These are phyloP conservation scores for Melanostoma scalare DNA, from an alignment of 2,888 invertebrate species.

Conservation along the genomic window DNA sequence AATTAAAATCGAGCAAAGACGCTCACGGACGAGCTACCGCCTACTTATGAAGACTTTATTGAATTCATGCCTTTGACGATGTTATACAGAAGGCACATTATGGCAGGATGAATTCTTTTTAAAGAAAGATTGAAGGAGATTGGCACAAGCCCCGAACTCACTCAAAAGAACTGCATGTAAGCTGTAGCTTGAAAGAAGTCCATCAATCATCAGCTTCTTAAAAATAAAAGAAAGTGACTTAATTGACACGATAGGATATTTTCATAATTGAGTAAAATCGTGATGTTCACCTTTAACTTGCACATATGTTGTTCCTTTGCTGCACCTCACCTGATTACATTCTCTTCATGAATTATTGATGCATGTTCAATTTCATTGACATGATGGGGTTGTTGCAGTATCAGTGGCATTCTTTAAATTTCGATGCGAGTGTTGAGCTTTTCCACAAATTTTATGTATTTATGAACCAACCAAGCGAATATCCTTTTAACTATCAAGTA, in stretches of 20 bases:
- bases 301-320: slow-evolving; percentile 24
- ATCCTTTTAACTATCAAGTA: slow-evolving; percentile 12
- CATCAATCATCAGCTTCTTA: neutral
- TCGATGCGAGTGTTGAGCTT: neutral
- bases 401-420: neutral
- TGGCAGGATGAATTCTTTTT: too few relatives aligned
- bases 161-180: neutral
- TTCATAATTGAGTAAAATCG: neutral
- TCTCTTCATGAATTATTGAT: slow-evolving; percentile 49
- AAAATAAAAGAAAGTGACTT: neutral
- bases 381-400: neutral
- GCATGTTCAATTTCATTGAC: slow-evolving; percentile 27
- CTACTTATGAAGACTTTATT: slow-evolving; percentile 41
- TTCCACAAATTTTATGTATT: slow-evolving; percentile 15
- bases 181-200: neutral
- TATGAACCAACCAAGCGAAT: slow-evolving; percentile 19
- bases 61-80: neutral
- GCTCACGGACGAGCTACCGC: slow-evolving; percentile 5
- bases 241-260: neutral
- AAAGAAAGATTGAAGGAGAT: too few relatives aligned
- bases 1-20: slow-evolving; percentile 48
- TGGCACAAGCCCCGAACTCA: too few relatives aligned
- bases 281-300: slow-evolving; percentile 3
- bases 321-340: slow-evolving; percentile 32
- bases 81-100: neutral